phyloP scores from a whole-genome alignment of 2,888 invertebrate species.

The Sarcophaga subvicina region DNA sequence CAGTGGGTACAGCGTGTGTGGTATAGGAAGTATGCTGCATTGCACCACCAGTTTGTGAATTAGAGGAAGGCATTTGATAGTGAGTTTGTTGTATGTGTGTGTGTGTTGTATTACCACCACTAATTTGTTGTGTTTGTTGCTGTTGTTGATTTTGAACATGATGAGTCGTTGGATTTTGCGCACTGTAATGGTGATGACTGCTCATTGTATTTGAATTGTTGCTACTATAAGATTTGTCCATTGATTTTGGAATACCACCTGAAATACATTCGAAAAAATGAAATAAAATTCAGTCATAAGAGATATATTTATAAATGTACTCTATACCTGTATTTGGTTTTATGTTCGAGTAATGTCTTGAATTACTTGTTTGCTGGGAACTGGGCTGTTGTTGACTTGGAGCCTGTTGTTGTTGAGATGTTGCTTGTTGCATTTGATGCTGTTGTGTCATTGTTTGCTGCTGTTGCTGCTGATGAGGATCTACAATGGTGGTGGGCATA shows the following conservation, averaged over 20 bases:
- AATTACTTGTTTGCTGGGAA: constrained; percentile 71
- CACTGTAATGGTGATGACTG: constrained; percentile 77
- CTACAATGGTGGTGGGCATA: constrained; percentile 76
- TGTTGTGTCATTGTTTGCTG: constrained; percentile 74
- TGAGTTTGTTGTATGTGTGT: constrained; percentile 74
- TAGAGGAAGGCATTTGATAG: constrained; percentile 80
- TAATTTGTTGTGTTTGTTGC: constrained; percentile 72
- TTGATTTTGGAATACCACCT: constrained; percentile 76
- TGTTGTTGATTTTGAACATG: constrained; percentile 71
- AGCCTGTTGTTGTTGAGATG: constrained; percentile 72
- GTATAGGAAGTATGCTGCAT: constrained; percentile 78
- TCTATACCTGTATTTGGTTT: constrained; percentile 74
- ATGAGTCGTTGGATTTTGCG: constrained; percentile 75
- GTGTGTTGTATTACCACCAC: constrained; percentile 53
- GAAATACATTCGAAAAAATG: not conserved
- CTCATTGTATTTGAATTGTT: constrained; percentile 69
- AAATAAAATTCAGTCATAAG: not conserved
- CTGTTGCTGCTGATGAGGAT: constrained; percentile 75
- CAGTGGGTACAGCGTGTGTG: constrained; percentile 73
- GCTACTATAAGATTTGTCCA: constrained; percentile 77
- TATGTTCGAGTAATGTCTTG: constrained; percentile 75
- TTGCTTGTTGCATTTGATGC: constrained; percentile 72
- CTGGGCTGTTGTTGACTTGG: constrained; percentile 72
- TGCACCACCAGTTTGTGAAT: constrained; percentile 71
- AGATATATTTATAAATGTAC: not conserved